Percentiles rank a stretch among this genome's conserved stretches.
These are phyloP conservation scores for Acridotheres tristis DNA, from an alignment of 2,797 vertebrate species.

Conservation along the genomic window DNA sequence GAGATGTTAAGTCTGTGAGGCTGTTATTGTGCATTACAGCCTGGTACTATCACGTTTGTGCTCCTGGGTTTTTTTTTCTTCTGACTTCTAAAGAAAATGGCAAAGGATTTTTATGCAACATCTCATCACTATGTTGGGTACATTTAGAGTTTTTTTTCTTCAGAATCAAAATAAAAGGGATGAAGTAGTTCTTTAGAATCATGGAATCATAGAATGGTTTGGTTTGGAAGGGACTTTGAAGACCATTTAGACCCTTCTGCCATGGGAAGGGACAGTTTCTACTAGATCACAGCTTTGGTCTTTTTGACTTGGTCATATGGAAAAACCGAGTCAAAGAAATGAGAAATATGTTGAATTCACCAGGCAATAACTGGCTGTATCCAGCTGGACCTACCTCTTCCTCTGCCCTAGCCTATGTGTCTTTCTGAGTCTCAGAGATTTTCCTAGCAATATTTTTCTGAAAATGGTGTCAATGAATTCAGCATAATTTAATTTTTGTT, in stretches of 20 bases:
- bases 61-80: neutral
- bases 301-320: neutral
- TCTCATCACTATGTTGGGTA: neutral
- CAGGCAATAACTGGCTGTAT: neutral
- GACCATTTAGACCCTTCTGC: neutral
- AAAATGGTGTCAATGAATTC: neutral
- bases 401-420: rapidly evolving
- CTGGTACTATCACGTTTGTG: rapidly evolving
- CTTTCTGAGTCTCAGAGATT: neutral
- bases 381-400: neutral
- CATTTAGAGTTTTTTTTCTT: neutral
- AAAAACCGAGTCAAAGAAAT: neutral
- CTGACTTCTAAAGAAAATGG: neutral
- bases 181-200: neutral
- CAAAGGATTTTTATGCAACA: neutral
- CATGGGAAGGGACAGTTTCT: neutral
- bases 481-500: neutral
- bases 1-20: neutral
- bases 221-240: neutral
- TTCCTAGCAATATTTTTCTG: neutral
- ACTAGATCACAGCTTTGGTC: neutral
- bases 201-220: neutral
- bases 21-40: neutral
- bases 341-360: neutral
- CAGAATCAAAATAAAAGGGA: neutral